phyloP scores from a whole-genome alignment of 2,888 invertebrate genomes.

The Mechanitis mazaeus region DNA sequence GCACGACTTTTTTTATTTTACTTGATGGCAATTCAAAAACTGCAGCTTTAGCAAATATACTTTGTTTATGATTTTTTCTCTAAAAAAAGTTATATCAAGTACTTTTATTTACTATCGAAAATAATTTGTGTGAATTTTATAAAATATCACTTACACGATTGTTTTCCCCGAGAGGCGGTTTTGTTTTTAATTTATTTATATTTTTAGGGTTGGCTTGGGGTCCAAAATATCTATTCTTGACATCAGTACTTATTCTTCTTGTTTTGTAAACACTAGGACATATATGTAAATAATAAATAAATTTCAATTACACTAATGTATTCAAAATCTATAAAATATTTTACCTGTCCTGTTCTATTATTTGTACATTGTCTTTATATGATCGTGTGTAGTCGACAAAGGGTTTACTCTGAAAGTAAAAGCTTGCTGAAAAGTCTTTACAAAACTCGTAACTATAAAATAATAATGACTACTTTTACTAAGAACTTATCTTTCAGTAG shows the following conservation, averaged over 20 bases:
- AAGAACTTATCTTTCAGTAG: too few relatives aligned
- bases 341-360: conserved; percentile 9
- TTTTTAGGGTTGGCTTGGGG: background rate
- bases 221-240: conserved; percentile 14
- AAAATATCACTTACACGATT: conserved; percentile 9
- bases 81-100: conserved; percentile 16
- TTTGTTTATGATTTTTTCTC: conserved; percentile 24
- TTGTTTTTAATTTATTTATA: background rate
- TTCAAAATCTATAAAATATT: background rate
- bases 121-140: background rate
- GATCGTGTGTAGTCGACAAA: conserved; percentile 2
- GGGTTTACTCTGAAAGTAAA: conserved; percentile 8
- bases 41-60: conserved; percentile 31
- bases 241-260: conserved; percentile 14
- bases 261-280: background rate
- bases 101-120: background rate
- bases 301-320: background rate
- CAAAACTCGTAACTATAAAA: background rate
- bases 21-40: conserved; percentile 29
- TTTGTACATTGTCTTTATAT: conserved; percentile 2
- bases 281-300: background rate
- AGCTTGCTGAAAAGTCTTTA: background rate
- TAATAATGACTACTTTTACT: too few relatives aligned
- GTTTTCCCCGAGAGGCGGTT: background rate
- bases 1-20: conserved; percentile 12